Evolutionary conservation across 2,113 vertebrate species (phyloP).

Genomic region (Anoplopoma fimbria): DNA sequence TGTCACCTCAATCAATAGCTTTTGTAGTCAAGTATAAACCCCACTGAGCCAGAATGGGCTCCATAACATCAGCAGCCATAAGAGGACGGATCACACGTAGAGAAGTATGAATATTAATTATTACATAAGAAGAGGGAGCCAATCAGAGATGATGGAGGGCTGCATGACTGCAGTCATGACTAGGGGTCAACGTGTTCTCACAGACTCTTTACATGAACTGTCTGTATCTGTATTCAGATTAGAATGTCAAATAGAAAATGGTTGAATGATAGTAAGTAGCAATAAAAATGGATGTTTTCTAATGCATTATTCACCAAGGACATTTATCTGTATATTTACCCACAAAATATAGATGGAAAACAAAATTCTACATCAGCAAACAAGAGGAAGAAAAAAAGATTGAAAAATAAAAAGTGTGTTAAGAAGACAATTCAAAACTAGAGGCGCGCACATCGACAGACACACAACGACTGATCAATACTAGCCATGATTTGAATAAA

Average conservation of each 20-base stretch:
- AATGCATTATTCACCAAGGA: constrained; percentile 34
- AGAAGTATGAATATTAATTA: constrained; percentile 51
- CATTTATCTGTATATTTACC: constrained; percentile 18
- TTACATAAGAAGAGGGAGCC: constrained; percentile 41
- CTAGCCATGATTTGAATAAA: constrained; percentile 25
- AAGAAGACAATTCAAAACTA: constrained; percentile 11
- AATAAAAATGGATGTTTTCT: constrained; percentile 32
- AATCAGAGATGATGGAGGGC: constrained; percentile 7
- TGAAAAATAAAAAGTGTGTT: neutral
- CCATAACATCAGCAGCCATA: constrained; percentile 18
- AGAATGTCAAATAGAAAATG: neutral
- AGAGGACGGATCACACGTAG: constrained; percentile 30
- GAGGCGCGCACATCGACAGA: neutral
- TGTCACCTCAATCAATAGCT: constrained; percentile 60
- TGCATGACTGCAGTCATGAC: constrained; percentile 13
- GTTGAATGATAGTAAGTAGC: constrained; percentile 23
- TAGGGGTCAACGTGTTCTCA: constrained; percentile 34
- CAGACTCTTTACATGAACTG: neutral
- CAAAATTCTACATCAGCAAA: neutral
- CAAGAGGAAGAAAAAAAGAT: neutral
- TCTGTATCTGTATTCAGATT: constrained; percentile 19
- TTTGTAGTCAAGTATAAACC: constrained; percentile 61
- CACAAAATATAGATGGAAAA: neutral
- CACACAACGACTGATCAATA: neutral
- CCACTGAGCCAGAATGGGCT: constrained; percentile 44